phyloP scores from a whole-genome alignment of 2,888 invertebrate species.

The Allacma fusca region DNA sequence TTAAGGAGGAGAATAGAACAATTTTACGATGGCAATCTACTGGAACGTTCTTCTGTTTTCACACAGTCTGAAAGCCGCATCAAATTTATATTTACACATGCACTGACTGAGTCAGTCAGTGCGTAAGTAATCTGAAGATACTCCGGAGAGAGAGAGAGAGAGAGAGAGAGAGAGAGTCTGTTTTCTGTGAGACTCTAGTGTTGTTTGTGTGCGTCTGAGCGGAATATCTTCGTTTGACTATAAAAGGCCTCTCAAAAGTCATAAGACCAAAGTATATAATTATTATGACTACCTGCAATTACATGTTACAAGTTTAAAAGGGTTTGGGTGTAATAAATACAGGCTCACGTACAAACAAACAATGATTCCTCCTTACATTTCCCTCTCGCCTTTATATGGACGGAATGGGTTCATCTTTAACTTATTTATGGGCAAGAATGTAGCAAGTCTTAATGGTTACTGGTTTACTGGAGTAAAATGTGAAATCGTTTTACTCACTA shows the following conservation, averaged over 20 bases:
- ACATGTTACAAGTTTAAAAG: conserved; percentile 1
- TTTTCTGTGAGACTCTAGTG: background rate
- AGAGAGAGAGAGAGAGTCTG: background rate
- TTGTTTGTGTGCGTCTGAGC: conserved; percentile 6
- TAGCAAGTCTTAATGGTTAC: conserved; percentile 21
- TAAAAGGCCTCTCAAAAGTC: conserved; percentile 8
- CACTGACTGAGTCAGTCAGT: background rate
- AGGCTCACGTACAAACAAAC: conserved; percentile 2
- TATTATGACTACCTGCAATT: conserved; percentile 16
- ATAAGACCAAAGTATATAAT: background rate
- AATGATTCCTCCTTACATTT: background rate
- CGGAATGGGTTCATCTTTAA: background rate
- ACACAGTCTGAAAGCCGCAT: conserved; percentile 2
- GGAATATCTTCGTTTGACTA: conserved; percentile 2
- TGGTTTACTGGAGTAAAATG: conserved; percentile 27
- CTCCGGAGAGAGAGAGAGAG: background rate
- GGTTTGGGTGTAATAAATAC: background rate
- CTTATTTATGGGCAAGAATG: conserved; percentile 2
- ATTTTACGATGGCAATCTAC: conserved; percentile 29
- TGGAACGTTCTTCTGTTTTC: conserved; percentile 9
- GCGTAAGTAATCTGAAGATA: background rate
- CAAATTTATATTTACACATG: conserved; percentile 19
- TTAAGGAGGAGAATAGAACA: conserved; percentile 27
- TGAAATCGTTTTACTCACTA: background rate
- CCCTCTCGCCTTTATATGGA: background rate